phyloP scores from a whole-genome alignment of 2,888 invertebrate species.

The Gryllus longicercus region DNA sequence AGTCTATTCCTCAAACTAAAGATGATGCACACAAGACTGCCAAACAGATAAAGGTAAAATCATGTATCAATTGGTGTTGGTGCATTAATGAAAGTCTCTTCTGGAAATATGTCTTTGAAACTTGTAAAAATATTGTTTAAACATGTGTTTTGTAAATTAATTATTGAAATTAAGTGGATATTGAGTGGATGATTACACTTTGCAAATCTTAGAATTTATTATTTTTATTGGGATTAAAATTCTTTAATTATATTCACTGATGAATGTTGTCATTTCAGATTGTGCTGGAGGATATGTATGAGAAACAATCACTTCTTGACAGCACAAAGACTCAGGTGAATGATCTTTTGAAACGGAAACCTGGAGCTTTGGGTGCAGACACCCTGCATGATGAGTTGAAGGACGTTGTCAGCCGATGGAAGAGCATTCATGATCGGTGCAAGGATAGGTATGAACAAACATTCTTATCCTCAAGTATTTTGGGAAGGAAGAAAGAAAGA shows the following conservation, averaged over 20 bases:
- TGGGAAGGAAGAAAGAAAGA: too few species aligned
- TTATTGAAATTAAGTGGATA: too few species aligned
- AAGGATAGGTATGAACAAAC: constrained; percentile 57
- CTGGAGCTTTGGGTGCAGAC: constrained; percentile 79
- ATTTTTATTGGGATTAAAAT: background rate
- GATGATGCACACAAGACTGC: constrained; percentile 89
- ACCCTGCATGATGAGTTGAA: constrained; percentile 79
- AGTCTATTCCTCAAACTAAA: constrained; percentile 61
- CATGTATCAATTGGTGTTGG: too few species aligned
- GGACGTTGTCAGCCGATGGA: constrained; percentile 79
- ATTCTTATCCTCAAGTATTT: too few species aligned
- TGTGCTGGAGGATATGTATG: constrained; percentile 87
- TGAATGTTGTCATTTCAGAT: constrained; percentile 33
- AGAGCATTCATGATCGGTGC: constrained; percentile 76
- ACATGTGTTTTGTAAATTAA: too few species aligned
- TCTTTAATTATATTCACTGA: background rate
- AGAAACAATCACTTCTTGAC: constrained; percentile 85
- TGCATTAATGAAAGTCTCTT: too few species aligned
- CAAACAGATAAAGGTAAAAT: constrained; percentile 65
- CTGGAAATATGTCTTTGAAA: too few species aligned
- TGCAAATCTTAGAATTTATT: background rate
- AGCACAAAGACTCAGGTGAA: constrained; percentile 85
- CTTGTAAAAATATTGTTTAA: too few species aligned
- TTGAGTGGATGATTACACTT: too few species aligned
- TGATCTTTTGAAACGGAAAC: constrained; percentile 80